Conservation (phyloP, 2,888 invertebrate genomes). For the Alcis repandata region DNA sequence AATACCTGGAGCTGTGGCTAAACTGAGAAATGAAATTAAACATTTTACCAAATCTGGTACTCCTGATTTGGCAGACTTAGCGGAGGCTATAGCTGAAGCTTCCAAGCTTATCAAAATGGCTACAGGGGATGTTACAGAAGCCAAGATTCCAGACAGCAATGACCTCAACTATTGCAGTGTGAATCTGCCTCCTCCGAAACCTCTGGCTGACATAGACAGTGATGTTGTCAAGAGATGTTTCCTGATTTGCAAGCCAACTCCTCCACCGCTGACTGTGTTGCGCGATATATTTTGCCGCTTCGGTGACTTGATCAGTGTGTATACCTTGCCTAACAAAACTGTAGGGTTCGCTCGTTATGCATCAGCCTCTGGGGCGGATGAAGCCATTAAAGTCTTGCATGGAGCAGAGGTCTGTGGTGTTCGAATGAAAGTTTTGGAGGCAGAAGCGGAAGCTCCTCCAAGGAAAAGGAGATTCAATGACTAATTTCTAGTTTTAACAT, state of each 20-base stretch:
- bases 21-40: constrained; percentile 67
- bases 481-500: constrained; percentile 41
- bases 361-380: constrained; percentile 90
- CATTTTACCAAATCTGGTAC: constrained; percentile 57
- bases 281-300: constrained; percentile 96
- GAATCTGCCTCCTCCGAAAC: constrained; percentile 90
- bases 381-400: constrained; percentile 90
- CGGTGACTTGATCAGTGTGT: constrained; percentile 96
- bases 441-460: constrained; percentile 88
- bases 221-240: constrained; percentile 89
- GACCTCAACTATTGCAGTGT: constrained; percentile 88
- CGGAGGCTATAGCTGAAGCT: constrained; percentile 92
- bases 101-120: constrained; percentile 91
- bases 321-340: constrained; percentile 95
- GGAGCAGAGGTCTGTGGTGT: constrained; percentile 96
- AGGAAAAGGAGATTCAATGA: constrained; percentile 62
- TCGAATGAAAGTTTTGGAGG: constrained; percentile 95
- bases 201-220: constrained; percentile 89
- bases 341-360: constrained; percentile 97
- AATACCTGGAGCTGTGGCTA: constrained; percentile 64
- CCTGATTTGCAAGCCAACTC: constrained; percentile 88
- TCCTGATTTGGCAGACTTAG: constrained; percentile 89
- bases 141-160: constrained; percentile 57
- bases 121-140: constrained; percentile 65
- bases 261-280: constrained; percentile 92